phyloP scores from a whole-genome alignment of 2,797 vertebrate species.

The Coregonus sp. region DNA sequence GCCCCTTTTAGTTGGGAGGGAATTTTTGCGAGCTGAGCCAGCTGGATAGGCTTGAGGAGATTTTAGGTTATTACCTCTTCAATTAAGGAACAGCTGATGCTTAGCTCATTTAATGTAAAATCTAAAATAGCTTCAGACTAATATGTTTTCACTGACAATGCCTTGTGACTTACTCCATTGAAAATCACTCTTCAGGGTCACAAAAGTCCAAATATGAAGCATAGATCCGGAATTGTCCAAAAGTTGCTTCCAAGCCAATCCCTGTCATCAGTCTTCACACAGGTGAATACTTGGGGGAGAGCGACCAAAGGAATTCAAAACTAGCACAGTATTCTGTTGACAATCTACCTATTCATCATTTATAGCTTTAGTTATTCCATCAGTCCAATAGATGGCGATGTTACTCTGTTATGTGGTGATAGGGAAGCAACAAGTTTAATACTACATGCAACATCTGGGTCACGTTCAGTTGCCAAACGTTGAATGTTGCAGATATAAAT shows the following conservation, averaged over 20 bases:
- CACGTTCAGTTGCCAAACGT: too few species aligned
- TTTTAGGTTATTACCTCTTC: not conserved
- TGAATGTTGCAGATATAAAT: too few species aligned
- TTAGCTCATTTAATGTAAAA: not conserved
- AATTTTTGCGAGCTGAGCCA: conserved; percentile 50
- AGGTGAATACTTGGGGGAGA: conserved; percentile 45
- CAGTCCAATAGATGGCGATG: too few species aligned
- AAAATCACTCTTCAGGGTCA: conserved; percentile 57
- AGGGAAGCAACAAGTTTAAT: too few species aligned
- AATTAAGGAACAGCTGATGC: not conserved
- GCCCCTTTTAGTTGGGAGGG: conserved; percentile 43
- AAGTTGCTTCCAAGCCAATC: conserved; percentile 56
- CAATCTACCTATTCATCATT: too few species aligned
- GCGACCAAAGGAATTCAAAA: not conserved
- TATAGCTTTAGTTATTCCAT: too few species aligned
- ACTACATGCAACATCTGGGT: too few species aligned
- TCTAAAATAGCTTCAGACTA: not conserved
- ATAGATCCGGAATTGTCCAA: conserved; percentile 47
- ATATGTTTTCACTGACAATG: not conserved
- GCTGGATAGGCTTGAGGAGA: conserved; percentile 55
- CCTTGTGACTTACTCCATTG: conserved; percentile 51
- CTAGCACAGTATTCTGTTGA: not conserved
- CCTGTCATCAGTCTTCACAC: conserved; percentile 46
- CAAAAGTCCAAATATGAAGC: conserved; percentile 48
- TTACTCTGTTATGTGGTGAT: too few species aligned